phyloP scores from a whole-genome alignment of 2,888 invertebrate species.

The Papilio elwesi region DNA sequence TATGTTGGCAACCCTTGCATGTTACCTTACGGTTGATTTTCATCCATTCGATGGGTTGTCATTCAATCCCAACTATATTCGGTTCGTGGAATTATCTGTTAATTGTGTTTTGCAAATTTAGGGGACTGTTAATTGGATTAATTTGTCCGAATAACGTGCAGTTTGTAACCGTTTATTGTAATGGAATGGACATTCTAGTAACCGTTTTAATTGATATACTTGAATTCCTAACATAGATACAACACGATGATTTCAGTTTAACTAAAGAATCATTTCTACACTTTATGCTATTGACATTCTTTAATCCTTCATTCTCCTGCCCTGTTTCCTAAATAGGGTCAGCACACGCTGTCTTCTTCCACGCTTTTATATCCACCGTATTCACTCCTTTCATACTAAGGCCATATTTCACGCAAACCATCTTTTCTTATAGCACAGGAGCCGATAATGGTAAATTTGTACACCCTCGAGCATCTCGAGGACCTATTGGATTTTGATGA shows the following conservation, averaged over 20 bases:
- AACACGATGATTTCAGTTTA: neutral
- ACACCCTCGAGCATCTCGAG: too few species aligned
- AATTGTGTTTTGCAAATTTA: slow-evolving; percentile 20
- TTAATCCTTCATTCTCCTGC: too few species aligned
- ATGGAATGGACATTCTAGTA: neutral
- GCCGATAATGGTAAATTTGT: too few species aligned
- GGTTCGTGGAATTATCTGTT: slow-evolving; percentile 19
- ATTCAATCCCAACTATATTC: neutral
- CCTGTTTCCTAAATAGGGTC: too few species aligned
- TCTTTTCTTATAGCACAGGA: too few species aligned
- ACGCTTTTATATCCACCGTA: too few species aligned
- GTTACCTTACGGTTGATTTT: neutral
- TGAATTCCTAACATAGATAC: neutral
- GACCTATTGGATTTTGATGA: too few species aligned
- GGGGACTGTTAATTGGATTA: slow-evolving; percentile 13
- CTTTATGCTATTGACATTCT: too few species aligned
- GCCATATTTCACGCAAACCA: too few species aligned
- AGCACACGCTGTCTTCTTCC: too few species aligned
- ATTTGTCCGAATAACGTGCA: slow-evolving; percentile 24
- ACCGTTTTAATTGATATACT: neutral
- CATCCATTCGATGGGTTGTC: neutral
- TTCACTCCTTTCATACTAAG: too few species aligned
- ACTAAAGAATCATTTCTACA: neutral
- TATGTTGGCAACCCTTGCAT: neutral
- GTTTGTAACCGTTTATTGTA: slow-evolving; percentile 16